phyloP scores from a whole-genome alignment of 1,140 invertebrate genomes.

The Tetragnatha versicolor region DNA sequence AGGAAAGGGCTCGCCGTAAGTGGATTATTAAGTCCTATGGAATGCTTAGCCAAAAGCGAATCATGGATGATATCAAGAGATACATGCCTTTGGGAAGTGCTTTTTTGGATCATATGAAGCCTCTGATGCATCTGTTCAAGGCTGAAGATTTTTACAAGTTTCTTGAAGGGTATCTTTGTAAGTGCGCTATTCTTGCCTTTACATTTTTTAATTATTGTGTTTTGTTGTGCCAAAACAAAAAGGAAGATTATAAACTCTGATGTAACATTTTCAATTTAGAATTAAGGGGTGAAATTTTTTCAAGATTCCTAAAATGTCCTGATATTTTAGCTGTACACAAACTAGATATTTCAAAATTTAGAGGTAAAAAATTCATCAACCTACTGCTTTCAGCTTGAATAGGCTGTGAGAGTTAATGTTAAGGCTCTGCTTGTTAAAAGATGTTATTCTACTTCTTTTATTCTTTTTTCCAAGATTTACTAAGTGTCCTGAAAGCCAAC shows the following conservation, averaged over 20 bases:
- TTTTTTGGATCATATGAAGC: conserved; percentile 70
- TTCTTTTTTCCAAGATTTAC: no score
- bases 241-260: no score
- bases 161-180: conserved; percentile 75
- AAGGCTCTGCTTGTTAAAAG: no score
- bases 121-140: conserved; percentile 77
- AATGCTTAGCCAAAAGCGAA: conserved; percentile 76
- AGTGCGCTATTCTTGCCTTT: conserved; percentile 3
- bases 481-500: no score
- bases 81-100: conserved; percentile 72
- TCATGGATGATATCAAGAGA: conserved; percentile 68
- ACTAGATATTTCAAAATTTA: not conserved
- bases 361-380: not conserved
- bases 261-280: no score
- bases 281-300: no score
- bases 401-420: no score
- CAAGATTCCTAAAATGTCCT: no score
- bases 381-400: no score
- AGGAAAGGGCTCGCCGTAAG: conserved; percentile 75
- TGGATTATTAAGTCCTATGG: conserved; percentile 80
- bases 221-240: no score
- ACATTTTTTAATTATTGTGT: not conserved
- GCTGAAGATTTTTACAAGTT: conserved; percentile 79
- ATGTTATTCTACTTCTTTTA: no score
- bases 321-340: not conserved